A percentile compares a stretch with the other conserved stretches of the same genome.
Evolutionary conservation across 2,113 vertebrate species (phyloP).

Genomic region (Xyliphius kryptos): DNA sequence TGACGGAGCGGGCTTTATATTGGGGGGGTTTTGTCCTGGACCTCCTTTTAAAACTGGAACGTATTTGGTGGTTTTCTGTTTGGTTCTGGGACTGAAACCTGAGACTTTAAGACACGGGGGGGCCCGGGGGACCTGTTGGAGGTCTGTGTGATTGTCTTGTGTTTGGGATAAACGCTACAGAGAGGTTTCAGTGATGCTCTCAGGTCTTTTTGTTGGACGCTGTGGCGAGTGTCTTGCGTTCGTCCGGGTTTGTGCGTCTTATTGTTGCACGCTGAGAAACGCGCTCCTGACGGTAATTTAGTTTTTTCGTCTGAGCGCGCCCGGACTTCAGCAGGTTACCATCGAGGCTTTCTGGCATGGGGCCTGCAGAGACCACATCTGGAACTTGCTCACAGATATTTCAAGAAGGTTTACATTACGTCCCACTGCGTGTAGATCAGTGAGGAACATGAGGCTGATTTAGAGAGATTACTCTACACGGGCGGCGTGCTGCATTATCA

Average conservation of each 20-base stretch:
- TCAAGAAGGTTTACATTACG: neutral
- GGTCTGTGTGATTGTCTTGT: too few species aligned
- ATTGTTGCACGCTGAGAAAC: neutral
- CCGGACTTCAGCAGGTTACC: neutral
- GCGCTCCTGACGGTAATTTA: neutral
- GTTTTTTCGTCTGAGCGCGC: neutral
- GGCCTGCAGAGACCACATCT: neutral
- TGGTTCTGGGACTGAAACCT: too few species aligned
- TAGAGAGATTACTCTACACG: constrained; percentile 8
- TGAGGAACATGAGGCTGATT: neutral
- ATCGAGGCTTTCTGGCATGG: neutral
- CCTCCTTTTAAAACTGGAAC: too few species aligned
- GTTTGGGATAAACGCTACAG: too few species aligned
- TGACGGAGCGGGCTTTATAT: too few species aligned
- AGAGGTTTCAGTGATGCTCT: too few species aligned
- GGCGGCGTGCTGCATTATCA: neutral
- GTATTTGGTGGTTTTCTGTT: too few species aligned
- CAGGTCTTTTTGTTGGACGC: too few species aligned
- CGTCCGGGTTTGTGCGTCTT: neutral
- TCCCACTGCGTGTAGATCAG: neutral
- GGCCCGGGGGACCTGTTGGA: too few species aligned
- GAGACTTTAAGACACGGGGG: too few species aligned
- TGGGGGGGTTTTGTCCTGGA: too few species aligned
- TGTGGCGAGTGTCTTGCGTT: too few species aligned
- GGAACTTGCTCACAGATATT: neutral